Evolutionary conservation across 2,113 vertebrate genomes (phyloP), one percentile per base, ranked within the genome.

Genomic region (Triplophysa siluroides): DNA sequence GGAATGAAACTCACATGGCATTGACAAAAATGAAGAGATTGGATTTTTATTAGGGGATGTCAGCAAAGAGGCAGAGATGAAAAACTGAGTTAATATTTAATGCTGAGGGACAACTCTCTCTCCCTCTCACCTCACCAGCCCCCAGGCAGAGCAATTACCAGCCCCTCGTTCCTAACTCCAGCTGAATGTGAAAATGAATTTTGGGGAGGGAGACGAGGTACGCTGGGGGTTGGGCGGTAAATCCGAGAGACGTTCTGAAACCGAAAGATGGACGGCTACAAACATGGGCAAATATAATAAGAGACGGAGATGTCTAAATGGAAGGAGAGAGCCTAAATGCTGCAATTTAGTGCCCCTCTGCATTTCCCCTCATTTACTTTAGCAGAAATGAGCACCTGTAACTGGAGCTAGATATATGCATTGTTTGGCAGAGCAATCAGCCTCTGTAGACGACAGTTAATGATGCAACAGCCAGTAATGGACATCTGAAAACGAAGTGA

Each of bases 41-140:
- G 78, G 71, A 81, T 90, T 85, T 88, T 86, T 91, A 91, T 92
- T 91, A 91, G 90, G 81, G 76, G 83, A 83, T 88, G 87, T 93
- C 90, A 90, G 83, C 69, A 85, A 89, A 88, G 85, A 89, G 87
- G 24, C 60, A 87, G 75, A 90, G 87, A 93, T 91, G 87, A 91
- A 88, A 89, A 90, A 90, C 50, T 13, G 81, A 81, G 89, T 93
- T 92, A 93, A 94, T 94, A 94, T 94, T 94, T 93, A 87, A 94
- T 93, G 91, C 89, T 87, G 85, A 18, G 66, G 88, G 84, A 84
- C 74, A 76, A 76, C 72, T 83, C 54, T 72, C 83, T 87, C 84
- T 77, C 78, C 85, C 71, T 78, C 50, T 61, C 66, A 58, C 64
- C 76, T 78, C 82, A 63, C 73, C 60, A 79, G 45, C 81, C 91